Evolutionary conservation across 2,113 vertebrate genomes (phyloP).

Genomic region (Lynx canadensis): DNA sequence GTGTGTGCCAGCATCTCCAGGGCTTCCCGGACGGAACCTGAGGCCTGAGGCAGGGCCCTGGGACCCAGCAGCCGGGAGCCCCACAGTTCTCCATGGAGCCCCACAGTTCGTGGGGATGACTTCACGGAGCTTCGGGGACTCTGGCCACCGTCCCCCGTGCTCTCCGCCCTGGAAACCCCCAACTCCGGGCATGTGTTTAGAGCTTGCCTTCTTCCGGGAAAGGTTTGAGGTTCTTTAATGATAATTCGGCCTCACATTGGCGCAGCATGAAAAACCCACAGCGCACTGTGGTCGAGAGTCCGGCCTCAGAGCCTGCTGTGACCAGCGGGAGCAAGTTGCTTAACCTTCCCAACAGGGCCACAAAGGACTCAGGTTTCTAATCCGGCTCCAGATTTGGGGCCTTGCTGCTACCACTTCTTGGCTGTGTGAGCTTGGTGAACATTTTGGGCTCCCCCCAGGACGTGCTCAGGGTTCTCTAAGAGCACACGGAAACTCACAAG

Average conservation of each 20-base stretch:
- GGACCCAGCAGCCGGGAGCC: neutral
- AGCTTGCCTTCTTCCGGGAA: neutral
- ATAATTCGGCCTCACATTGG: neutral
- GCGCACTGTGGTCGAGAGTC: neutral
- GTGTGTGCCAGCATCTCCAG: fast-evolving
- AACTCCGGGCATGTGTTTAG: neutral
- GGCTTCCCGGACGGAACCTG: neutral
- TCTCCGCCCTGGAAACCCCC: neutral
- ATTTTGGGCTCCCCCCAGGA: neutral
- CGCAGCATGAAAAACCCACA: neutral
- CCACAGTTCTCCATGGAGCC: neutral
- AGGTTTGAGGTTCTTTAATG: neutral
- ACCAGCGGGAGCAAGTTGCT: neutral
- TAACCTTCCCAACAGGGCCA: neutral
- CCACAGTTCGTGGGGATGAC: neutral
- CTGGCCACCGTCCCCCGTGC: neutral
- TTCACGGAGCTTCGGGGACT: neutral
- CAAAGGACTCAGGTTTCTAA: neutral
- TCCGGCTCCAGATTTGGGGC: neutral
- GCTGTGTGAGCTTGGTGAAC: no score
- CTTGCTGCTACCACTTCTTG: neutral
- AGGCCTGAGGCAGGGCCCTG: neutral
- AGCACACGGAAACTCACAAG: fast-evolving
- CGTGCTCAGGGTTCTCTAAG: neutral
- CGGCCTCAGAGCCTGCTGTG: neutral